A percentile compares a stretch with the other conserved stretches of the same genome.
These are phyloP conservation scores for Campopleginae sp. DNA, from an alignment of 2,888 invertebrate genomes.

Conservation along the genomic window DNA sequence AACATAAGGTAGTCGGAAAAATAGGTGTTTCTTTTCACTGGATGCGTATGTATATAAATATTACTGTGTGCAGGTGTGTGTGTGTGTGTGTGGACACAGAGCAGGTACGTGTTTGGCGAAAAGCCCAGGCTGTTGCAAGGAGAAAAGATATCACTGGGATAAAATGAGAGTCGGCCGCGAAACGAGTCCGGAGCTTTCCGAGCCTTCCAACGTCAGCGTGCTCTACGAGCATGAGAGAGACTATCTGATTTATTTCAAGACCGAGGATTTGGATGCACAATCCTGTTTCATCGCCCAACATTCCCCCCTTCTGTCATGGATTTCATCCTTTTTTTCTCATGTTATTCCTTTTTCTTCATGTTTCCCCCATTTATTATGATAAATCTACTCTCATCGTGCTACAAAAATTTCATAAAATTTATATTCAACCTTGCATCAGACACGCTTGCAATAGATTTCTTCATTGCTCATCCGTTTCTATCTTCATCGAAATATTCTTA, in stretches of 20 bases:
- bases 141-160: constrained; percentile 52
- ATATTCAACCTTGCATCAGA: background rate
- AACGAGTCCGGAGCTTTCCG: constrained; percentile 36
- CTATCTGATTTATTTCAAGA: constrained; percentile 71
- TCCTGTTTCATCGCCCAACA: constrained; percentile 34
- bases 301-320: constrained; percentile 24
- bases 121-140: constrained; percentile 29
- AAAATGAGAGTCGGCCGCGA: constrained; percentile 30
- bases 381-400: constrained; percentile 11
- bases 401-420: constrained; percentile 15
- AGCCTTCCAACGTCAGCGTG: constrained; percentile 20
- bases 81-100: background rate
- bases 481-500: background rate
- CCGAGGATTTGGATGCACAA: constrained; percentile 61
- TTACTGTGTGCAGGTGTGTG: background rate
- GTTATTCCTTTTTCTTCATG: background rate
- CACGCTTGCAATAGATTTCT: background rate
- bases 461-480: background rate
- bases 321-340: background rate
- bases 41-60: background rate
- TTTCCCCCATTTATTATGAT: constrained; percentile 1
- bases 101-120: constrained; percentile 32
- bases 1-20: constrained; percentile 26
- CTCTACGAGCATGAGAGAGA: constrained; percentile 35
- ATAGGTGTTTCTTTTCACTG: constrained; percentile 10